Percentiles rank a stretch among this genome's conserved stretches.
Evolutionary conservation across 2,113 vertebrate species (phyloP).

Genomic region (Solea senegalensis): DNA sequence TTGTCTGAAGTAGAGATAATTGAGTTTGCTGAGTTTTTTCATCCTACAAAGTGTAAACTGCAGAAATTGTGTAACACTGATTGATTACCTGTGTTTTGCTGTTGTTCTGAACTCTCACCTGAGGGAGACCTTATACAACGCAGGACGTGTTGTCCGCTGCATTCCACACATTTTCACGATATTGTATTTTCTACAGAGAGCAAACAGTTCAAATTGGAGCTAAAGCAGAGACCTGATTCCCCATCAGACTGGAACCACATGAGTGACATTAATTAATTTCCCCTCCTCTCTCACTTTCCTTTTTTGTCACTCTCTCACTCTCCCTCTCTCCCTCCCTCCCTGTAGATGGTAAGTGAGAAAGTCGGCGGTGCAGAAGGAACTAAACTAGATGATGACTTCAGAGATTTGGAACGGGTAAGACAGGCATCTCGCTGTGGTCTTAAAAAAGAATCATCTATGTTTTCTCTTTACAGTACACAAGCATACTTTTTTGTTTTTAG

Average conservation of each 20-base stretch:
- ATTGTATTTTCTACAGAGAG: neutral
- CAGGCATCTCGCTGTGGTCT: neutral
- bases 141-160: neutral
- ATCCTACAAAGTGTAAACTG: conserved; percentile 10
- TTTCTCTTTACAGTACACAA: conserved; percentile 6
- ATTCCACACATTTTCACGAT: neutral
- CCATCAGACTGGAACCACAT: conserved; percentile 32
- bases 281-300: neutral
- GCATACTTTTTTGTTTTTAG: neutral
- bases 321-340: neutral
- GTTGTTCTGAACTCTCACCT: neutral
- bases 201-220: neutral
- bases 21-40: neutral
- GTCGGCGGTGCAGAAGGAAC: conserved; percentile 97
- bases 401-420: conserved; percentile 93
- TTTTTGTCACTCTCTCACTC: neutral
- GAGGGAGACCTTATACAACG: neutral
- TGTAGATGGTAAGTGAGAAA: conserved; percentile 96
- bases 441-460: conserved; percentile 3
- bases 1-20: conserved; percentile 14
- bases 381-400: conserved; percentile 97
- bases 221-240: conserved; percentile 8
- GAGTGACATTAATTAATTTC: conserved; percentile 28
- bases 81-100: neutral
- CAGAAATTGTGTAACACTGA: conserved; percentile 16